phyloP scores from a whole-genome alignment of 1,140 invertebrate genomes.

The Microvelia longipes region DNA sequence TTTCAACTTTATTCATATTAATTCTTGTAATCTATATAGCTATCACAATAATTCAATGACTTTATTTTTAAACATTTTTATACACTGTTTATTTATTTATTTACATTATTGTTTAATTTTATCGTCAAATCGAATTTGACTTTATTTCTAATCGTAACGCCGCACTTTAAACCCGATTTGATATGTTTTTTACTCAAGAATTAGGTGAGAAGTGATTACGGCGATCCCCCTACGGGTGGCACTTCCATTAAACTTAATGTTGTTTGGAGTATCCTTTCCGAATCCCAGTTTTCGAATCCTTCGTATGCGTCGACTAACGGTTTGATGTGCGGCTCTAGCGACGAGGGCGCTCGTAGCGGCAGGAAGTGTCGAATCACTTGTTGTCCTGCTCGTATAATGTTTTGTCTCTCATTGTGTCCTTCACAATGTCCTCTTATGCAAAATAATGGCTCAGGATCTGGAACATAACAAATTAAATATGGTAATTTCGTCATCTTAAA shows the following conservation, averaged over 20 bases:
- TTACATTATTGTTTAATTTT: too few species aligned
- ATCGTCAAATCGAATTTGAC: too few species aligned
- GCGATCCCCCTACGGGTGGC: background rate
- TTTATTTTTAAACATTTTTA: too few species aligned
- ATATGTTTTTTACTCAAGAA: too few species aligned
- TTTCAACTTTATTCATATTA: too few species aligned
- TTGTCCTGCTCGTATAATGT: constrained; percentile 19
- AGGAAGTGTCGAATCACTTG: constrained; percentile 13
- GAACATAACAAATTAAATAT: background rate
- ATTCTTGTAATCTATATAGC: too few species aligned
- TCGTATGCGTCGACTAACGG: constrained; percentile 12
- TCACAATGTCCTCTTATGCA: constrained; percentile 28
- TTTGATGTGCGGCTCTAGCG: constrained; percentile 11
- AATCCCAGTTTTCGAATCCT: constrained; percentile 9
- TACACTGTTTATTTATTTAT: too few species aligned
- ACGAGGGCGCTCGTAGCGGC: constrained; percentile 11
- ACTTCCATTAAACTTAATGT: constrained; percentile 4
- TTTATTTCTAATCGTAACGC: too few species aligned
- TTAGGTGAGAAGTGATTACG: too few species aligned
- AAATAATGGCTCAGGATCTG: background rate
- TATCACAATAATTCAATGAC: too few species aligned
- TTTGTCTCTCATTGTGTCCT: constrained; percentile 33
- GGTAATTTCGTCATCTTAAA: too few species aligned
- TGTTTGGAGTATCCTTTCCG: constrained; percentile 10
- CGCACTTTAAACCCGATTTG: too few species aligned